Evolutionary conservation across 2,888 invertebrate genomes (phyloP), one percentile per base, ranked within the genome.

Genomic region (Hololepta plana): DNA sequence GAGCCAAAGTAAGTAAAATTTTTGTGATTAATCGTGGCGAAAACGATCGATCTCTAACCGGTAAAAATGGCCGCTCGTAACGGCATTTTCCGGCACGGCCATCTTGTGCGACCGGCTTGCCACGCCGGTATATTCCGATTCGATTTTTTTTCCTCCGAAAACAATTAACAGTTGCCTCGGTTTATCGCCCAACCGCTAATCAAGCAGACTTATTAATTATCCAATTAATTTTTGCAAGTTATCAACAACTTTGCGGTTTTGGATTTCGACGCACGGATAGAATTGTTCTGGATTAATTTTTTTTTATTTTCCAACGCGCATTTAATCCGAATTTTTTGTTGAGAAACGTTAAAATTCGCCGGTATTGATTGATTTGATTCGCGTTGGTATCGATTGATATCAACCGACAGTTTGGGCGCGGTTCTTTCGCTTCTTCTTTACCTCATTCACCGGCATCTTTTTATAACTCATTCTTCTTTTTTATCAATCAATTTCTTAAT

Each of bases 1-100:
- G 84, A 42, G 79, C 82, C 34, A 84, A 84, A 74, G 84, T 82
- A 54, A 54, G 43, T 40, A 13, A 17, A 21, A 6, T 4, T 27
- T 16, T n/a, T 3, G 6, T 13, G n/a, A 27, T 28, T 28, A 13
- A 24, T n/a, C 27, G 11, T 4, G 4, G 23, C 13, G n/a, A 4
- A 6, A 20, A 9, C 22, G 29, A 15, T 26, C 17, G 12, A 10
- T 12, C 14, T n/a, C 14, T 13, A 14, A 12, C 17, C 21, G 14
- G 15, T 23, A 12, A n/a, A 14, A 20, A 11, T 16, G 10, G 5
- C 7, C 9, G 7, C 13, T 9, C 14, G 15, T n/a, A 11, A n/a
- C 9, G 15, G 17, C n/a, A 10, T 24, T 8, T 2, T 3, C 15
- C 9, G 15, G 10, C 17, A 9, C 15, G 22, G 30, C 32, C 32